Evolutionary conservation across 2,113 vertebrate species (phyloP).

Genomic region (Dendropsophus ebraccatus): DNA sequence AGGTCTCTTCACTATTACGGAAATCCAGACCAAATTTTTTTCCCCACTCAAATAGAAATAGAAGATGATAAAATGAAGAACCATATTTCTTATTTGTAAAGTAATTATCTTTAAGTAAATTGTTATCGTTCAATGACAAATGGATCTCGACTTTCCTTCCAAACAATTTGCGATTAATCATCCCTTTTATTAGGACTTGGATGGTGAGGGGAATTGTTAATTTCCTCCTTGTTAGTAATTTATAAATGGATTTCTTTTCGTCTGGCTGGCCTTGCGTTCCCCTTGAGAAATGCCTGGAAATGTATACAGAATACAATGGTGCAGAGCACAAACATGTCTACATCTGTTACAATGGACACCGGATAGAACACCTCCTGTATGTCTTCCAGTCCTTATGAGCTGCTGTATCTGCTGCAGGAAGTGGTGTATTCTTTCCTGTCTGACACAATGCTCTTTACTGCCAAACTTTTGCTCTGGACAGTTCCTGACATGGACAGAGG

Average conservation of each 20-base stretch:
- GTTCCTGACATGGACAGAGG: no score
- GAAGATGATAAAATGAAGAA: conserved; percentile 16
- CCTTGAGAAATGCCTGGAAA: conserved; percentile 32
- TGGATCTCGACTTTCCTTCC: conserved; percentile 40
- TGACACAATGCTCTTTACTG: no score
- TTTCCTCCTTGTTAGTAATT: conserved; percentile 47
- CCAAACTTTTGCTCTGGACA: no score
- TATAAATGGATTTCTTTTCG: conserved; percentile 28
- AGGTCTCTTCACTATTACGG: background rate
- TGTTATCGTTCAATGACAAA: conserved; percentile 53
- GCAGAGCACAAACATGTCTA: background rate
- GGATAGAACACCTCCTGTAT: background rate
- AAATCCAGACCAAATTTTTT: background rate
- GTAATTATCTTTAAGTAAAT: conserved; percentile 52
- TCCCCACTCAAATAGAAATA: background rate
- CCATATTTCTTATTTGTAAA: conserved; percentile 48
- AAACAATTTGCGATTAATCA: conserved; percentile 45
- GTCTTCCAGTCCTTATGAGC: no score
- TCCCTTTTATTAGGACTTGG: conserved; percentile 56
- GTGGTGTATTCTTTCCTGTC: no score
- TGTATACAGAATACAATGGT: background rate
- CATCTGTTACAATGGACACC: background rate
- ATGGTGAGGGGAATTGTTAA: conserved; percentile 27
- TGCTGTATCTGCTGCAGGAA: background rate
- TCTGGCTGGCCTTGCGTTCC: conserved; percentile 43